Evolutionary conservation across 2,888 invertebrate genomes (phyloP).

Genomic region (Melanophora roralis): DNA sequence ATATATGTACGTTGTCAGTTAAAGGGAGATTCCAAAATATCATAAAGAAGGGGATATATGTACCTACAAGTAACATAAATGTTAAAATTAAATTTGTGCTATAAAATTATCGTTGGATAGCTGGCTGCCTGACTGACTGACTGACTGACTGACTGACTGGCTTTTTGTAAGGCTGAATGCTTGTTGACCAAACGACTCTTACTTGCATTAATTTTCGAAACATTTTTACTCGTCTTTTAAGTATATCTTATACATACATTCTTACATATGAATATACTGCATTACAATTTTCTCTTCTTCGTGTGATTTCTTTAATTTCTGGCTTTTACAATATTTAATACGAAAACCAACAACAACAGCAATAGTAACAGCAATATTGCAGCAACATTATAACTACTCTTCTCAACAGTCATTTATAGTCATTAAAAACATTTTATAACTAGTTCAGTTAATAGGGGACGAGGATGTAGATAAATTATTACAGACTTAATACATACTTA

Average conservation of each 20-base stretch:
- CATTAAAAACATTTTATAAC: conserved; percentile 42
- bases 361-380: neutral
- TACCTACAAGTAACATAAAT: neutral
- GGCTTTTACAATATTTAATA: conserved; percentile 32
- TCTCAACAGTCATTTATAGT: conserved; percentile 41
- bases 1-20: conserved; percentile 7
- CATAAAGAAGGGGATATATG: neutral
- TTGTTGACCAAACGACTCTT: conserved; percentile 53
- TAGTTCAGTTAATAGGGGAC: neutral
- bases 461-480: neutral
- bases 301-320: conserved; percentile 28
- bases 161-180: conserved; percentile 14
- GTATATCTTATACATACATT: neutral
- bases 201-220: conserved; percentile 46
- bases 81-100: conserved; percentile 12
- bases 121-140: neutral
- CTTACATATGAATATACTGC: neutral
- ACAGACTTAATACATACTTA: neutral
- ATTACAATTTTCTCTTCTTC: too few relatives aligned
- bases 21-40: neutral
- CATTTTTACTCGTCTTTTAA: conserved; percentile 36
- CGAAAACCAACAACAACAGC: conserved; percentile 1
- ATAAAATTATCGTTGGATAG: conserved; percentile 21
- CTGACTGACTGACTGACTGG: conserved; percentile 2
- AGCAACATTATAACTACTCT: conserved; percentile 2